Percentiles rank a stretch among this genome's conserved stretches.
phyloP scores from a whole-genome alignment of 2,888 invertebrate species.

The Oligia latruncula region DNA sequence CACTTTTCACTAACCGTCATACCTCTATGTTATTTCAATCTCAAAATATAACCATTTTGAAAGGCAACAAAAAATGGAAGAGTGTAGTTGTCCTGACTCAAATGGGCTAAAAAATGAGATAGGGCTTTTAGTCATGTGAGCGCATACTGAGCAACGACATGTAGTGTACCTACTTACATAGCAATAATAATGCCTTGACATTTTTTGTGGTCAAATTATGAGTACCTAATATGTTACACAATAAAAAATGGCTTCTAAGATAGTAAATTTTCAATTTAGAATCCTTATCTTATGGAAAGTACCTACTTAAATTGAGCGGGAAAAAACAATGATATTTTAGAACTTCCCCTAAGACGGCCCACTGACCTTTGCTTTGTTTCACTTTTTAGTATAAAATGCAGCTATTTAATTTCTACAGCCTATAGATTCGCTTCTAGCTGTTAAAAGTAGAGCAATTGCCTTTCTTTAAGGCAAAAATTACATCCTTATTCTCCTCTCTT shows the following conservation, averaged over 20 bases:
- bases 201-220: background rate
- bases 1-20: too few species aligned
- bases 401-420: too few species aligned
- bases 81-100: too few species aligned
- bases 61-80: too few species aligned
- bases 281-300: background rate
- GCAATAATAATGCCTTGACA: background rate
- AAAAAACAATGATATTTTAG: background rate
- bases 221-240: background rate
- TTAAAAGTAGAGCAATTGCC: constrained; percentile 41
- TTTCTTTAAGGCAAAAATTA: constrained; percentile 39
- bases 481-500: constrained; percentile 30
- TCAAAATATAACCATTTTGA: too few species aligned
- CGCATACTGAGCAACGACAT: too few species aligned
- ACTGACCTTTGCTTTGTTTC: too few species aligned
- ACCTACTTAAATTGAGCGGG: background rate
- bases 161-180: background rate
- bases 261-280: background rate
- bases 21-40: too few species aligned
- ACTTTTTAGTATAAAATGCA: background rate
- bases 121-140: too few species aligned
- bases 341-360: too few species aligned
- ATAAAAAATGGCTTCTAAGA: background rate
- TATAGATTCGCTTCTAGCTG: background rate
- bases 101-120: too few species aligned